Evolutionary conservation across 2,113 vertebrate genomes (phyloP).

Genomic region (Chaetops frenatus): DNA sequence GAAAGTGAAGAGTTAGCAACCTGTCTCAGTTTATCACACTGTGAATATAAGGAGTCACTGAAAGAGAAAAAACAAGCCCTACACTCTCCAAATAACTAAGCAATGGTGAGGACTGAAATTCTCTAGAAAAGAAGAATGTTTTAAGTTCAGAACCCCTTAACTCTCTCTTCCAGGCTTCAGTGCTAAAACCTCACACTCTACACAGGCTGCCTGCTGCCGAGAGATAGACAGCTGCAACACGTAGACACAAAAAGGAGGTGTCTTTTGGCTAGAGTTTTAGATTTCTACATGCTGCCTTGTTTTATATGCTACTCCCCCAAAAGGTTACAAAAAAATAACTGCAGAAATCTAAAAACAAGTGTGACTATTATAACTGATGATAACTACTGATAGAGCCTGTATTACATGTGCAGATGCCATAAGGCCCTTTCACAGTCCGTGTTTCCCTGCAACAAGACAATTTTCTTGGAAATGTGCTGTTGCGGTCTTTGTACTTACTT

Average conservation of each 20-base stretch:
- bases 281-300: background rate
- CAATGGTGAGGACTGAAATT: background rate
- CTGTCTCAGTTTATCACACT: background rate
- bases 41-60: background rate
- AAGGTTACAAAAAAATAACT: background rate
- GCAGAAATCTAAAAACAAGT: background rate
- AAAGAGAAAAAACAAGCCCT: background rate
- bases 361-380: background rate
- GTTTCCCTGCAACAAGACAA: background rate
- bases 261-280: conserved; percentile 25
- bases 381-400: background rate
- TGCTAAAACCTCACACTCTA: conserved; percentile 8
- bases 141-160: conserved; percentile 13
- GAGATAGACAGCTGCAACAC: conserved; percentile 55
- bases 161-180: background rate
- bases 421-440: background rate
- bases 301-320: background rate
- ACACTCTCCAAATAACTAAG: background rate
- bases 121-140: background rate
- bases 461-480: background rate
- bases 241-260: conserved; percentile 50
- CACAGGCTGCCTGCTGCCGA: conserved; percentile 33
- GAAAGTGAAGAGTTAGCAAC: background rate
- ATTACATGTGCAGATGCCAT: background rate
- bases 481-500: background rate